Conservation (phyloP, 2,113 vertebrate genomes). For the Tachysurus vachellii region DNA sequence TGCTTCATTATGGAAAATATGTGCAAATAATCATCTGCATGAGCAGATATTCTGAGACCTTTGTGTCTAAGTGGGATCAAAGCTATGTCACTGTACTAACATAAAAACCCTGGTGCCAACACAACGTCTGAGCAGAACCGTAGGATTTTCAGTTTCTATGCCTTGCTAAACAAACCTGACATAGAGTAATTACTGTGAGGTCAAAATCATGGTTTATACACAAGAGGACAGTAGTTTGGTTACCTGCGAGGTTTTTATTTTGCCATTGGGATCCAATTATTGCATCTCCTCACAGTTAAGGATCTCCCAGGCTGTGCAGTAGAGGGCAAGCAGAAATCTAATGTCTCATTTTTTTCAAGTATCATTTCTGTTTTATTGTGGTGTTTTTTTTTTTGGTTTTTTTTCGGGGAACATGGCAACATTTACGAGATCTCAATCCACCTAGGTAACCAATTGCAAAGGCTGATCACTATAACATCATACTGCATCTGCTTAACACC, state of each 20-base stretch:
- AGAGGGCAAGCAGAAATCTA: not conserved
- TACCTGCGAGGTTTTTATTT: not conserved
- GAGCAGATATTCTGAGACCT: not conserved
- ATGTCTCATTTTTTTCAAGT: not conserved
- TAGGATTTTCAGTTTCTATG: not conserved
- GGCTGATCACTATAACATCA: not conserved
- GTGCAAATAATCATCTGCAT: not conserved
- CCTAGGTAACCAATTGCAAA: not conserved
- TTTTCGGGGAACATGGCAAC: not conserved
- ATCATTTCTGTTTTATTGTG: not conserved
- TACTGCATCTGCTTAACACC: not conserved
- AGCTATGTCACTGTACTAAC: not conserved
- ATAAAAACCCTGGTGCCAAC: not conserved
- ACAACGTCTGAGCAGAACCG: not conserved
- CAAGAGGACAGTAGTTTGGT: not conserved
- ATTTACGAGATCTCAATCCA: not conserved
- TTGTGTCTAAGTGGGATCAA: not conserved
- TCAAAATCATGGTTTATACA: not conserved
- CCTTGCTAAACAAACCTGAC: not conserved
- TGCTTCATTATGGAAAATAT: not conserved
- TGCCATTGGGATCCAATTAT: not conserved
- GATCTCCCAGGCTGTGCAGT: not conserved
- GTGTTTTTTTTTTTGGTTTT: too few species aligned
- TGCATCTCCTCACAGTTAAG: not conserved
- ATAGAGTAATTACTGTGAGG: not conserved